Conservation (phyloP, 2,888 invertebrate species). For the Nephrotoma guestfalica region DNA sequence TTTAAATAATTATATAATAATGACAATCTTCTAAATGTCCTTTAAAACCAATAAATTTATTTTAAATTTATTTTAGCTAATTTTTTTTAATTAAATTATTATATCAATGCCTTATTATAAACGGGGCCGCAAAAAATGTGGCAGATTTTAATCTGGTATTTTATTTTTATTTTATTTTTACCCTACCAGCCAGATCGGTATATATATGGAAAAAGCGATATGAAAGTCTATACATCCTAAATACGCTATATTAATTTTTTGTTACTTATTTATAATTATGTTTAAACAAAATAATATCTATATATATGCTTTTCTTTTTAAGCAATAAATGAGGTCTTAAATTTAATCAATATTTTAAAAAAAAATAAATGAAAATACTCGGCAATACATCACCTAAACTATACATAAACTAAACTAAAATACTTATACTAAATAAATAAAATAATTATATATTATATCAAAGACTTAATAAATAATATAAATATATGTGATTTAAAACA, state of each 20-base stretch:
- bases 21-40: neutral
- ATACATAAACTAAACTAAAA: neutral
- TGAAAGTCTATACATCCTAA: neutral
- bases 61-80: neutral
- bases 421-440: neutral
- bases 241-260: neutral
- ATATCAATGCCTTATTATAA: neutral
- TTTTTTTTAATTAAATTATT: neutral
- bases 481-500: neutral
- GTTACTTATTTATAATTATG: neutral
- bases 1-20: neutral
- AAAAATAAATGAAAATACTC: neutral
- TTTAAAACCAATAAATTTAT: neutral
- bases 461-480: neutral
- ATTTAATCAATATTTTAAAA: neutral
- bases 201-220: neutral
- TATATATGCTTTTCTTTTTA: neutral
- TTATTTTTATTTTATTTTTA: neutral
- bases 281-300: neutral
- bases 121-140: neutral
- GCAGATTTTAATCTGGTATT: neutral
- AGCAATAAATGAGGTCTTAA: neutral
- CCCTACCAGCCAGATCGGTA: neutral
- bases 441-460: neutral
- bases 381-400: neutral